Evolutionary conservation across 2,888 invertebrate genomes (phyloP).

Genomic region (Notodonta dromedarius): DNA sequence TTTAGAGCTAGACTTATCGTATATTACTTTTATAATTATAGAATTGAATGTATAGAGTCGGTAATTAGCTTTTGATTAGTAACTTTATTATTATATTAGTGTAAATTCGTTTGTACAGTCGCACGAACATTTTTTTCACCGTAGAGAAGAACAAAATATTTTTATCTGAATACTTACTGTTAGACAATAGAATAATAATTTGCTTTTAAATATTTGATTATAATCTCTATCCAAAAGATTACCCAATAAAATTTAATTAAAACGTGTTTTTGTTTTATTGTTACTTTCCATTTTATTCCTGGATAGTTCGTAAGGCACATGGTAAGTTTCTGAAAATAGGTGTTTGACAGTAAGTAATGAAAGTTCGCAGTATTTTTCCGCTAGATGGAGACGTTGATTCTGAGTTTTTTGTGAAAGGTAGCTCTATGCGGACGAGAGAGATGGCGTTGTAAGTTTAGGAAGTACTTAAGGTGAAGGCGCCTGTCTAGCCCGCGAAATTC

Average conservation of each 20-base stretch:
- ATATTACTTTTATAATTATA: slow-evolving; percentile 30
- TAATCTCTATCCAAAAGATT: slow-evolving; percentile 65
- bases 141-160: slow-evolving; percentile 59
- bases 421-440: too few relatives aligned
- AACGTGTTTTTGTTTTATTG: slow-evolving; percentile 41
- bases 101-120: slow-evolving; percentile 74
- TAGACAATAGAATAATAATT: slow-evolving; percentile 67
- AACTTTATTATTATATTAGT: slow-evolving; percentile 38
- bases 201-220: slow-evolving; percentile 70
- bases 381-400: too few relatives aligned
- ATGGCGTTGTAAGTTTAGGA: too few relatives aligned
- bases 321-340: too few relatives aligned
- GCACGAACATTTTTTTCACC: slow-evolving; percentile 62
- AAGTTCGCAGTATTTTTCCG: too few relatives aligned
- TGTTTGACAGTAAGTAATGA: too few relatives aligned
- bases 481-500: too few relatives aligned
- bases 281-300: neutral
- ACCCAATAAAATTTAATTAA: slow-evolving; percentile 75
- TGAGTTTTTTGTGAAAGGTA: too few relatives aligned
- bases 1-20: slow-evolving; percentile 22
- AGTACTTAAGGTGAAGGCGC: too few relatives aligned
- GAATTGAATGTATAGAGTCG: slow-evolving; percentile 44
- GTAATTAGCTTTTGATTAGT: slow-evolving; percentile 46
- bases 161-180: slow-evolving; percentile 59
- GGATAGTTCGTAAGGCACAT: too few relatives aligned